Evolutionary conservation across 1,140 invertebrate species (phyloP), one percentile per base, ranked within the genome.

Genomic region (Palaemon carinicauda): DNA sequence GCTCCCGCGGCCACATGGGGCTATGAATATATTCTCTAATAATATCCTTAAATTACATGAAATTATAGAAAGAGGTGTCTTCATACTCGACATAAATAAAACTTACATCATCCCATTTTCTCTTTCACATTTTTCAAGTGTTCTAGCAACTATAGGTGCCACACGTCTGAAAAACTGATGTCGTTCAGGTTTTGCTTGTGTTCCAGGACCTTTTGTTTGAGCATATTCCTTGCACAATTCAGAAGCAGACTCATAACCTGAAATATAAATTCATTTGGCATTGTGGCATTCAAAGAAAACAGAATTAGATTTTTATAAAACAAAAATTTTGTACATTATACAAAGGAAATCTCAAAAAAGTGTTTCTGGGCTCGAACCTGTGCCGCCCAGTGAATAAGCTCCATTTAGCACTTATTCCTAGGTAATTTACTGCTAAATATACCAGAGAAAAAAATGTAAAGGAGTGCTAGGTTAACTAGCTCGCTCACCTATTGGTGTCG

Each of bases 21-120:
- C 41, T 41, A n/a, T n/a, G n/a, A n/a, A n/a, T n/a, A 41, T 41
- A 41, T 41, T 41, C 41, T 12, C 5, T 9, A 12, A 41, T 12
- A 41, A 41, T 9, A 41, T 41, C 41, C 41, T 41, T 12, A 5
- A 41, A 41, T 41, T 41, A 41, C 21, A 74, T 14, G 19, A 74
- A 41, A 75, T 15, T 33, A 5, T 29, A 81, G n/a, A 54, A 73
- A 53, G n/a, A 21, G 15, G 3, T 0, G 27, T 29, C 5, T 27
- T 75, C 53, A 19, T 24, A 14, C 71, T 41, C 17, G 73, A 15
- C n/a, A 56, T 14, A 60, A n/a, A 73, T 80, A 21, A 29, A 82
- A 91, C 92, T 92, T 92, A 95, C 94, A 96, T 95, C 75, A 96
- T 93, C 88, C 94, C 93, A 92, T 95, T 95, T 91, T 95, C 95